A percentile compares a stretch with the other conserved stretches of the same genome.
Conservation (phyloP, 2,797 vertebrate species). For the Uromys caudimaculatus region DNA sequence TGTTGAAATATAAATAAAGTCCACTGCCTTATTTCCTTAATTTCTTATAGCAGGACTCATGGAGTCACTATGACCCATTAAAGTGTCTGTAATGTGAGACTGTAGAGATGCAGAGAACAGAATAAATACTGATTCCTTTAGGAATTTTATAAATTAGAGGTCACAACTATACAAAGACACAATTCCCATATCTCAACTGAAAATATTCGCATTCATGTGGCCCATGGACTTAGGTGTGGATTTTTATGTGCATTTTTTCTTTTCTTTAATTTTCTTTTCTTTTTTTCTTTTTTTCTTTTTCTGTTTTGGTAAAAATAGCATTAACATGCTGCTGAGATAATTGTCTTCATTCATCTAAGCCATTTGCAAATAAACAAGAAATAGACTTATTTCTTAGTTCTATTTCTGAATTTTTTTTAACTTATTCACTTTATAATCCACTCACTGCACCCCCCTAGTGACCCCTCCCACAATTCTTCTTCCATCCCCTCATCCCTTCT, state of each 20-base stretch:
- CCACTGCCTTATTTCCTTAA: neutral
- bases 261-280: slow-evolving; percentile 14
- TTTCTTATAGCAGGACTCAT: slow-evolving; percentile 11
- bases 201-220: neutral
- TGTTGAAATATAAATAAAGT: neutral
- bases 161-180: neutral
- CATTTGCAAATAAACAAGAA: neutral
- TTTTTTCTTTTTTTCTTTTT: too few species aligned
- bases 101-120: neutral
- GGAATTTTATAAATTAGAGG: neutral
- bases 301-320: slow-evolving; percentile 20
- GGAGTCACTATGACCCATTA: neutral
- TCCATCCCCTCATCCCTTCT: neutral
- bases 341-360: neutral
- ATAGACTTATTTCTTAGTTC: neutral
- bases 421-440: neutral
- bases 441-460: neutral
- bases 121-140: neutral
- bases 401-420: neutral
- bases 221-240: neutral
- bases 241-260: neutral
- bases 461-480: neutral
- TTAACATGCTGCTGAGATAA: slow-evolving; percentile 46
- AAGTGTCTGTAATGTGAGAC: neutral
- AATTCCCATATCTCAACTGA: neutral